Evolutionary conservation across 2,113 vertebrate genomes (phyloP).

Genomic region (Phasianus colchicus): DNA sequence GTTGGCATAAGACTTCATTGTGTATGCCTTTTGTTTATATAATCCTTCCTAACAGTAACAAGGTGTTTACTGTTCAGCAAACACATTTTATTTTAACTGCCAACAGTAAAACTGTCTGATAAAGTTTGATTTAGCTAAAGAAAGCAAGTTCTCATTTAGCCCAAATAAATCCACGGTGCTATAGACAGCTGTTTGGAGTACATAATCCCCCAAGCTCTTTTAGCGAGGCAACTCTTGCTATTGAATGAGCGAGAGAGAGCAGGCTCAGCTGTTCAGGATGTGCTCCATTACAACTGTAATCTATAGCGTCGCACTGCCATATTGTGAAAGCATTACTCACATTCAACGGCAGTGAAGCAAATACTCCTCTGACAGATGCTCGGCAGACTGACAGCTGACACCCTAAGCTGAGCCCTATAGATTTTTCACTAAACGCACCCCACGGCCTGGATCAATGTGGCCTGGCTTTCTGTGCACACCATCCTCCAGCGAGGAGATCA

Average conservation of each 20-base stretch:
- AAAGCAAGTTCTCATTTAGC: constrained; percentile 78
- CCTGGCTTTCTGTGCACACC: background rate
- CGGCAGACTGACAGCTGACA: constrained; percentile 74
- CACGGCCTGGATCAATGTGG: background rate
- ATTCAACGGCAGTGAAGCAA: constrained; percentile 2
- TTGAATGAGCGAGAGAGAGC: constrained; percentile 53
- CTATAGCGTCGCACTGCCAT: constrained; percentile 36
- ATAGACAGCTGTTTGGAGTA: constrained; percentile 76
- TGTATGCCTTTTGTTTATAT: constrained; percentile 81
- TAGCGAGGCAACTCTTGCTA: constrained; percentile 29
- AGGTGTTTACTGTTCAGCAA: constrained; percentile 87
- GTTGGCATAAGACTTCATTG: constrained; percentile 65
- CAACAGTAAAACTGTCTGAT: constrained; percentile 88
- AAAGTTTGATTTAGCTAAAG: constrained; percentile 86
- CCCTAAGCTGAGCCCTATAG: constrained; percentile 12
- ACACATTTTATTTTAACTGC: constrained; percentile 84
- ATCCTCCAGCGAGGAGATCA: constrained; percentile 1
- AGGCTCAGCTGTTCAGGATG: constrained; percentile 75
- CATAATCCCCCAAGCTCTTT: constrained; percentile 68
- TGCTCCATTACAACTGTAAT: constrained; percentile 64
- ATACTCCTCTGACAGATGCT: constrained; percentile 61
- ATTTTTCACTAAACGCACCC: constrained; percentile 32
- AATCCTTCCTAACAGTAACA: constrained; percentile 84
- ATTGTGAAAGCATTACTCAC: constrained; percentile 48
- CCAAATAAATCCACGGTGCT: constrained; percentile 80